Evolutionary conservation across 2,797 vertebrate species (phyloP).

Genomic region (Semotilus atromaculatus): DNA sequence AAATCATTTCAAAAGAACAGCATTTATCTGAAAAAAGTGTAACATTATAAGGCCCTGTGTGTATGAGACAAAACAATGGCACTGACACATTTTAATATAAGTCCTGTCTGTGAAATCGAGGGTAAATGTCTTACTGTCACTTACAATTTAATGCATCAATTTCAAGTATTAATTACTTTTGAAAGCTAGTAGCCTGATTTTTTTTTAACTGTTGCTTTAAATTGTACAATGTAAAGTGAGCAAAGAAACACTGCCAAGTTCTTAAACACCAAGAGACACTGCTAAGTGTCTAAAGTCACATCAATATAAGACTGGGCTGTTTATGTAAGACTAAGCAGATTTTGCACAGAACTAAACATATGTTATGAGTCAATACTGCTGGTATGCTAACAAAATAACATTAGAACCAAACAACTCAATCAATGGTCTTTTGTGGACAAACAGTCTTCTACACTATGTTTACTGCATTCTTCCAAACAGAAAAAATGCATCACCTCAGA

Average conservation of each 20-base stretch:
- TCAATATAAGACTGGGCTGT: not conserved
- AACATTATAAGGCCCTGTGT: no score
- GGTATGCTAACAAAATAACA: slow-evolving; percentile 7
- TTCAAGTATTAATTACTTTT: not conserved
- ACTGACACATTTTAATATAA: no score
- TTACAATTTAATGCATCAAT: not conserved
- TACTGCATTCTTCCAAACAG: slow-evolving; percentile 1
- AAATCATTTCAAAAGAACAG: not conserved
- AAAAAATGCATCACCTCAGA: not conserved
- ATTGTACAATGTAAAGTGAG: not conserved
- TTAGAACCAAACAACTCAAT: slow-evolving; percentile 14
- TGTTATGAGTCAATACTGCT: no score
- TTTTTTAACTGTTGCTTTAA: not conserved
- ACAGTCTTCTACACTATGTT: not conserved
- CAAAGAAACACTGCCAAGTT: not conserved
- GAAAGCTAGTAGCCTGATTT: not conserved
- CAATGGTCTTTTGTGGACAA: not conserved
- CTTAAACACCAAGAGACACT: not conserved
- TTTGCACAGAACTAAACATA: not conserved
- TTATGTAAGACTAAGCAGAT: not conserved
- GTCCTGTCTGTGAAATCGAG: no score
- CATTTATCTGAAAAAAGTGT: not conserved
- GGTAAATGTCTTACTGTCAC: not conserved
- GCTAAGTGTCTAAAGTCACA: not conserved
- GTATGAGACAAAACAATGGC: no score